phyloP scores from a whole-genome alignment of 2,888 invertebrate species.

The Pyralis farinalis region DNA sequence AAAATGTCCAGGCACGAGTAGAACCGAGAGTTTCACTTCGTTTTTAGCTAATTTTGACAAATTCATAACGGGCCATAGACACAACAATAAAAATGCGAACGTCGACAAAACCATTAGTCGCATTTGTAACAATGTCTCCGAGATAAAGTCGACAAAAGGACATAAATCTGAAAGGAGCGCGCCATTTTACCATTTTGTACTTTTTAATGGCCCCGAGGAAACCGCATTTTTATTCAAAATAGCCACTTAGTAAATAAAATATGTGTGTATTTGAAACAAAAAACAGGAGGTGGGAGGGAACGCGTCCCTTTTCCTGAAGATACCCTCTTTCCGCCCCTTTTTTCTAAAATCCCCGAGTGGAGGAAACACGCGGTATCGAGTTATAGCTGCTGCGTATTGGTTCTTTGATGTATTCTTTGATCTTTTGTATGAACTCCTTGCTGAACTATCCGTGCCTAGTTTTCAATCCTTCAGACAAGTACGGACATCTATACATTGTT shows the following conservation, averaged over 20 bases:
- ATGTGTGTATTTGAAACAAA: conserved; percentile 71
- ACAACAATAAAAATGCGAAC: background rate
- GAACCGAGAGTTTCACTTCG: too few relatives aligned
- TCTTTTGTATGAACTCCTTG: too few relatives aligned
- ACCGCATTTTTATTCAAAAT: conserved; percentile 78
- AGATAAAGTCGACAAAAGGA: conserved; percentile 33
- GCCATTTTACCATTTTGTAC: conserved; percentile 49
- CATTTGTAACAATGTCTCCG: conserved; percentile 27
- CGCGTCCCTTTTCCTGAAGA: conserved; percentile 43
- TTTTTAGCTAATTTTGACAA: too few relatives aligned
- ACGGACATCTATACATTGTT: too few relatives aligned
- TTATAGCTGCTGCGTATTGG: too few relatives aligned
- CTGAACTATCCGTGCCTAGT: too few relatives aligned
- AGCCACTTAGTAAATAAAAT: conserved; percentile 79
- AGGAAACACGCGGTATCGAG: too few relatives aligned
- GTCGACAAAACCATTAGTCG: conserved; percentile 11
- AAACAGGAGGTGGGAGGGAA: conserved; percentile 66
- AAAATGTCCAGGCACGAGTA: too few relatives aligned
- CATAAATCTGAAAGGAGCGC: conserved; percentile 50
- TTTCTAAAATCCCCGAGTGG: conserved; percentile 14
- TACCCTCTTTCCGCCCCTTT: conserved; percentile 32
- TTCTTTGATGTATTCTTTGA: too few relatives aligned
- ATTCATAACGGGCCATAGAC: too few relatives aligned
- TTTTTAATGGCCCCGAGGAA: conserved; percentile 63
- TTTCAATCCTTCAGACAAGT: too few relatives aligned